Percentiles rank a stretch among this genome's conserved stretches.
Conservation (phyloP, 2,888 invertebrate species). For the Trichopoda pennipes region DNA sequence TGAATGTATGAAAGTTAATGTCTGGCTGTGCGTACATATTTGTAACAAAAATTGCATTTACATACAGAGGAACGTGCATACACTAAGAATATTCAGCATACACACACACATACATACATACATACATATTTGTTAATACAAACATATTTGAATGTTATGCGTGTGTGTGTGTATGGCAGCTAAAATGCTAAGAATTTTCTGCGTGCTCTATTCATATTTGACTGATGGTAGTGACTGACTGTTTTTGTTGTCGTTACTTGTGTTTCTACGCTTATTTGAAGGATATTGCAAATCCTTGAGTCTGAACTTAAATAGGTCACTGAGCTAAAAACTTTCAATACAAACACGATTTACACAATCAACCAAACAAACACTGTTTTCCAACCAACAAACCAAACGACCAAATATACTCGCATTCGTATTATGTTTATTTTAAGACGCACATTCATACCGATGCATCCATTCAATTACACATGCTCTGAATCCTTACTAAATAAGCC, state of each 20-base stretch:
- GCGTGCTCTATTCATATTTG: constrained; percentile 63
- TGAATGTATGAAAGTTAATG: constrained; percentile 63
- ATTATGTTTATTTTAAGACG: constrained; percentile 20
- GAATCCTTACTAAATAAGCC: constrained; percentile 38
- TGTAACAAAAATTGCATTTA: constrained; percentile 49
- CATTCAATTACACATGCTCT: constrained; percentile 12
- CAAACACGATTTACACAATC: constrained; percentile 41
- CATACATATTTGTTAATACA: constrained; percentile 17
- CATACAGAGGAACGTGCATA: constrained; percentile 5
- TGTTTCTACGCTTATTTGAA: constrained; percentile 61
- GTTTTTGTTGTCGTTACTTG: constrained; percentile 34
- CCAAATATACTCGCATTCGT: background rate
- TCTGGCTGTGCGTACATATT: constrained; percentile 64
- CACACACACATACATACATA: constrained; percentile 9
- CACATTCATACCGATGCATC: background rate
- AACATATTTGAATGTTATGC: background rate
- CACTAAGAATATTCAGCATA: too few species aligned
- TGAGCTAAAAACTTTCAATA: constrained; percentile 66
- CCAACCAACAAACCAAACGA: constrained; percentile 6
- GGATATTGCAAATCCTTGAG: constrained; percentile 68
- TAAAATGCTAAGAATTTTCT: constrained; percentile 56
- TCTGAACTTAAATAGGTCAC: constrained; percentile 65
- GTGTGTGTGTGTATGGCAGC: constrained; percentile 23
- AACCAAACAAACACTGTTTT: constrained; percentile 4
- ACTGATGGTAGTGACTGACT: constrained; percentile 42